A percentile compares a stretch with the other conserved stretches of the same genome.
These are phyloP conservation scores for Eublepharis macularius DNA, from an alignment of 2,113 vertebrate species.

Conservation along the genomic window DNA sequence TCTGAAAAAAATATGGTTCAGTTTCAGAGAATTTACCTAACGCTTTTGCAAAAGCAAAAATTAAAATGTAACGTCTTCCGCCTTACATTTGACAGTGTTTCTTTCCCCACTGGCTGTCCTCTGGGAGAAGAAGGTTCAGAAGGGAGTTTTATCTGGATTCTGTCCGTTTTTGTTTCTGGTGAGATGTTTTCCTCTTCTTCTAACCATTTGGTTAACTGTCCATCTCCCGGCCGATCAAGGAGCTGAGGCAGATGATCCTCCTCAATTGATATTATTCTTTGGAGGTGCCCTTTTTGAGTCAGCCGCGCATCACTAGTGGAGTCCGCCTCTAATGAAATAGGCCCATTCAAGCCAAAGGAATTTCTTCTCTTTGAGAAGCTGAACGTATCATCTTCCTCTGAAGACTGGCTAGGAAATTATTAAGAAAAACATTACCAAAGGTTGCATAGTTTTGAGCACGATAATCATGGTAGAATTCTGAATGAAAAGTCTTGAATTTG, in stretches of 20 bases:
- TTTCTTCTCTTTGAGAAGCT: constrained; percentile 59
- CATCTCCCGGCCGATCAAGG: constrained; percentile 73
- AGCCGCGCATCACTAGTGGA: constrained; percentile 16
- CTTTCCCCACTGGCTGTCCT: constrained; percentile 84
- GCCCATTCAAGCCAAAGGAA: constrained; percentile 67
- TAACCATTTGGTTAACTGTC: constrained; percentile 73
- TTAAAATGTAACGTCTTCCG: too few species aligned
- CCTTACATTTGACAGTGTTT: constrained; percentile 74
- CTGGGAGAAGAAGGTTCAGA: constrained; percentile 66
- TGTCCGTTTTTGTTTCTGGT: neutral
- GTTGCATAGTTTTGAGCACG: neutral
- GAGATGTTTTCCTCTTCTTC: constrained; percentile 71
- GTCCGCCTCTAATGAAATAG: constrained; percentile 51
- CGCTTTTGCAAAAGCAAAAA: neutral
- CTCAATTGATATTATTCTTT: constrained; percentile 92
- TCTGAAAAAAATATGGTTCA: neutral
- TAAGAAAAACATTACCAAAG: neutral
- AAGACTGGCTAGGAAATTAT: constrained; percentile 62
- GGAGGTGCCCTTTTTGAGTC: constrained; percentile 66
- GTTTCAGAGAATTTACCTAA: neutral
- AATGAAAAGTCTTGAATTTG: neutral
- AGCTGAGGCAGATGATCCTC: constrained; percentile 91
- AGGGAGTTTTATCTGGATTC: neutral
- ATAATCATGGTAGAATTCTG: neutral
- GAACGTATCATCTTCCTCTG: constrained; percentile 80